These are phyloP conservation scores for Oxyscelio sp. DNA, from an alignment of 2,888 invertebrate genomes.

Conservation along the genomic window DNA sequence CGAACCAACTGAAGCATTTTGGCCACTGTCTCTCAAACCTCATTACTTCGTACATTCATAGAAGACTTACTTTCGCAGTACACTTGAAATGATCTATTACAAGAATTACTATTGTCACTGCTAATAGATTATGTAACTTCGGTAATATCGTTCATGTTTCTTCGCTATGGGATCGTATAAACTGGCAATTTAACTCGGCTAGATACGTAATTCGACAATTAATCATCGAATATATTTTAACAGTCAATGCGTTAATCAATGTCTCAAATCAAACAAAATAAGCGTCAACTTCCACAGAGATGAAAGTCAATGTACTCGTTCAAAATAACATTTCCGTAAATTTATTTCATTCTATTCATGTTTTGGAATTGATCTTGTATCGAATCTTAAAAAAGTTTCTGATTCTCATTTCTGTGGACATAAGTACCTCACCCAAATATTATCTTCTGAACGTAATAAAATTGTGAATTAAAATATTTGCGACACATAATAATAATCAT, in stretches of 20 bases:
- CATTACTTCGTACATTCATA: conserved; percentile 39
- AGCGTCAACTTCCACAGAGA: too few relatives aligned
- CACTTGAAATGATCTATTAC: conserved; percentile 55
- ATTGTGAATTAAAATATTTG: too few relatives aligned
- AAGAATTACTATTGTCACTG: conserved; percentile 59
- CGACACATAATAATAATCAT: background rate
- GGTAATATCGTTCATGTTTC: conserved; percentile 55
- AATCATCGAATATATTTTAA: conserved; percentile 5
- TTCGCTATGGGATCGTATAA: conserved; percentile 53
- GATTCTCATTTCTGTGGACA: too few relatives aligned
- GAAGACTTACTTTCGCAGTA: conserved; percentile 51
- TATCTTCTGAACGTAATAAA: too few relatives aligned
- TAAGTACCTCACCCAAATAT: too few relatives aligned
- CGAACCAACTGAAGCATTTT: background rate
- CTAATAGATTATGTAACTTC: conserved; percentile 59
- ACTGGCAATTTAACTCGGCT: conserved; percentile 61
- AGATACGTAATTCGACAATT: conserved; percentile 29
- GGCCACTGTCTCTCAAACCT: conserved; percentile 37
- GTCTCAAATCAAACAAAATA: too few relatives aligned
- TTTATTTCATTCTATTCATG: too few relatives aligned
- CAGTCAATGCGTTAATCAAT: conserved; percentile 33
- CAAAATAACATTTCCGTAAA: too few relatives aligned
- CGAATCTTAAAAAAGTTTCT: too few relatives aligned
- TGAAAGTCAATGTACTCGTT: too few relatives aligned
- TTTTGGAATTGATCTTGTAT: too few relatives aligned